phyloP scores from a whole-genome alignment of 2,797 vertebrate genomes.

The Rhabdomys pumilio region DNA sequence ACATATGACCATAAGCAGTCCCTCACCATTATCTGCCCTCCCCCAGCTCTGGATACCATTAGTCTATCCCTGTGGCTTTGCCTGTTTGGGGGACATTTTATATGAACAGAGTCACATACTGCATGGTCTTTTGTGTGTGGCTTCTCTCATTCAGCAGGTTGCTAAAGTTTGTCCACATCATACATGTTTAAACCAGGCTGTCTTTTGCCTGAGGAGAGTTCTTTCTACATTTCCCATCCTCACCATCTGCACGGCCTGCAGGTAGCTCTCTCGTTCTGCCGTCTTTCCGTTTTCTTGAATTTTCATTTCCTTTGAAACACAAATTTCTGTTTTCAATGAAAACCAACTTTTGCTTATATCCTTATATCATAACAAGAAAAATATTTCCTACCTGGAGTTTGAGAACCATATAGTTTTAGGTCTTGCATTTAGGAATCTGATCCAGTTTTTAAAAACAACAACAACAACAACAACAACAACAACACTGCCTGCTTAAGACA shows the following conservation, averaged over 20 bases:
- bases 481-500: background rate
- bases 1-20: background rate
- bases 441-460: background rate
- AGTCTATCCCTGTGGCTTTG: background rate
- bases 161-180: background rate
- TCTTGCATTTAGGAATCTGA: background rate
- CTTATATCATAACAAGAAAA: conserved; percentile 23
- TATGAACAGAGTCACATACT: background rate
- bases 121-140: background rate
- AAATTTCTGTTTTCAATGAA: background rate
- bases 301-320: conserved; percentile 2
- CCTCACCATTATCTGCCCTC: background rate
- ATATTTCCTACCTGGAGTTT: background rate
- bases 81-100: background rate
- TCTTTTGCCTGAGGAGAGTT: conserved; percentile 23
- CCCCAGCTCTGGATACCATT: background rate
- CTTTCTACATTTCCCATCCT: conserved; percentile 14
- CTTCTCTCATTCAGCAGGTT: background rate
- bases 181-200: background rate
- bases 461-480: too few species aligned
- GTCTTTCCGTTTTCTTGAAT: conserved; percentile 21
- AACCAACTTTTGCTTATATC: background rate
- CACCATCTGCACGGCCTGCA: background rate
- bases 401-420: background rate
- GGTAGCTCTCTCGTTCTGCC: background rate